Evolutionary conservation across 2,888 invertebrate species (phyloP).

Genomic region (Oscheius sp.): DNA sequence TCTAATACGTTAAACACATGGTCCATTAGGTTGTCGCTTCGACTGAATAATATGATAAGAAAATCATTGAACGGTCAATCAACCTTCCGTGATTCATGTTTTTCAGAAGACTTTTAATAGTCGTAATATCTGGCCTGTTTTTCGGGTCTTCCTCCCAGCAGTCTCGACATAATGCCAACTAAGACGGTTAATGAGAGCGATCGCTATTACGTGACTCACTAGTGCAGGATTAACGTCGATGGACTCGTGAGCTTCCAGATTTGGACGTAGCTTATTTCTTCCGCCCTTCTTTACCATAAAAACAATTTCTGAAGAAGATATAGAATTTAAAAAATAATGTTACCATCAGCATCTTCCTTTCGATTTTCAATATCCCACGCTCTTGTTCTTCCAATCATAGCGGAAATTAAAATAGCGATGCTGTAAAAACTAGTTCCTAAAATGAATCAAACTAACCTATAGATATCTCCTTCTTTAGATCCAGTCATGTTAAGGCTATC

Average conservation of each 20-base stretch:
- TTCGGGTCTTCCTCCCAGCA: conserved; percentile 65
- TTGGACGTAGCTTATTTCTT: conserved; percentile 46
- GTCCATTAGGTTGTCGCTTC: conserved; percentile 66
- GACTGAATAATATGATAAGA: conserved; percentile 31
- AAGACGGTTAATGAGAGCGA: no score
- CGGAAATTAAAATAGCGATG: conserved; percentile 57
- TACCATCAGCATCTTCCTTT: conserved; percentile 53
- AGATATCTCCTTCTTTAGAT: conserved; percentile 47
- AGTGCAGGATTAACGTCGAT: conserved; percentile 59
- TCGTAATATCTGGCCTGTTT: conserved; percentile 59
- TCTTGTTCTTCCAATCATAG: conserved; percentile 40
- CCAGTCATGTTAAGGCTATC: conserved; percentile 38
- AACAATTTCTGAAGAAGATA: conserved; percentile 49
- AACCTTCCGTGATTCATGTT: conserved; percentile 63
- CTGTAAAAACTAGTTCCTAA: conserved; percentile 30
- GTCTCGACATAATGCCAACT: conserved; percentile 63
- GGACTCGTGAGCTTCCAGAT: conserved; percentile 39
- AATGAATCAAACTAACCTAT: conserved; percentile 8
- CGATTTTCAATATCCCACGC: conserved; percentile 59
- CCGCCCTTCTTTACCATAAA: conserved; percentile 63
- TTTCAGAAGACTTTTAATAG: conserved; percentile 56
- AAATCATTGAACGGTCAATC: conserved; percentile 9
- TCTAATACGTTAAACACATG: conserved; percentile 67
- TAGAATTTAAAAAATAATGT: not conserved
- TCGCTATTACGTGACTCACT: conserved; percentile 33